Conservation (phyloP, 2,113 vertebrate genomes). For the Sinocyclocheilus grahami region DNA sequence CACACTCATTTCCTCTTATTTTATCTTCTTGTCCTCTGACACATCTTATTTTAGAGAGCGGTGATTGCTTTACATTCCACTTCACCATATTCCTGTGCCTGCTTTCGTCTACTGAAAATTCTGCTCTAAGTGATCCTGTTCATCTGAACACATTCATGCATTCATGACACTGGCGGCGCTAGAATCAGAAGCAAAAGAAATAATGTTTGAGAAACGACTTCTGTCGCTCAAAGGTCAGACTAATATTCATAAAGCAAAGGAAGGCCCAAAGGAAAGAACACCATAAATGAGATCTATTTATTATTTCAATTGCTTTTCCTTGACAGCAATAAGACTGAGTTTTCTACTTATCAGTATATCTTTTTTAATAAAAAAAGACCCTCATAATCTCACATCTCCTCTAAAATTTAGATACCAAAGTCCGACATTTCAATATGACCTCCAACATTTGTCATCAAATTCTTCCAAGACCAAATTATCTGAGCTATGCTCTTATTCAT, state of each 20-base stretch:
- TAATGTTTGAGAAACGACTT: neutral
- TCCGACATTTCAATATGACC: neutral
- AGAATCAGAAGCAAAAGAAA: neutral
- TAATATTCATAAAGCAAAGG: neutral
- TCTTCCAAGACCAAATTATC: neutral
- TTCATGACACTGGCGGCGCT: neutral
- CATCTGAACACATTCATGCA: neutral
- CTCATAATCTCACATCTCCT: neutral
- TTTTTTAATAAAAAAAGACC: neutral
- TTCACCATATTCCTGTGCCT: neutral
- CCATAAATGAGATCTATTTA: neutral
- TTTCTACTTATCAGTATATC: neutral
- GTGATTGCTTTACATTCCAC: neutral
- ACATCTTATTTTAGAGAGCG: neutral
- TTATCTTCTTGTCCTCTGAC: conserved; percentile 12
- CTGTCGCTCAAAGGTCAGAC: neutral
- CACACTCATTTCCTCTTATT: neutral
- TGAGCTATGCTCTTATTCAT: neutral
- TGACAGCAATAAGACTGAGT: neutral
- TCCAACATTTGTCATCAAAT: neutral
- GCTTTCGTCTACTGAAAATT: neutral
- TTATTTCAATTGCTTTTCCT: conserved; percentile 7
- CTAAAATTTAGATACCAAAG: neutral
- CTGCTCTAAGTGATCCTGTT: neutral
- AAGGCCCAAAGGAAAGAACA: neutral